Percentiles rank a stretch among this genome's conserved stretches.
These are phyloP conservation scores for Halocaridina rubra DNA, from an alignment of 2,888 invertebrate genomes.

Conservation along the genomic window DNA sequence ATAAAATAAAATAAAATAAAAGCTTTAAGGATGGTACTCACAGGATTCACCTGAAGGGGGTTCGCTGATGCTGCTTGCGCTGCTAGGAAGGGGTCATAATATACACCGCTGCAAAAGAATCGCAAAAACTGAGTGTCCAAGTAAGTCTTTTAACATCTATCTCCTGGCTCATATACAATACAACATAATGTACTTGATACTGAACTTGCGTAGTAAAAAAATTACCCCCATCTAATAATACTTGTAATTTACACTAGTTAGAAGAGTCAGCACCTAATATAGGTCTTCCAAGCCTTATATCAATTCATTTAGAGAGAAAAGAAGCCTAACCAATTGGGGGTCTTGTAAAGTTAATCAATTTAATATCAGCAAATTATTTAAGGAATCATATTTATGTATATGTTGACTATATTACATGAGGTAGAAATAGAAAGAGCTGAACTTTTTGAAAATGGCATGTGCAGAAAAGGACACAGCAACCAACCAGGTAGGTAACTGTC, in stretches of 20 bases:
- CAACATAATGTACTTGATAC: background rate
- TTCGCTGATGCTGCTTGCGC: constrained; percentile 61
- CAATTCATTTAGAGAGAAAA: no score
- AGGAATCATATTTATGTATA: no score
- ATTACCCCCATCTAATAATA: constrained; percentile 14
- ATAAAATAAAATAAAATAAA: background rate
- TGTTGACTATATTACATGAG: no score
- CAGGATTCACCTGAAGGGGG: constrained; percentile 61
- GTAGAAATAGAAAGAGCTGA: no score
- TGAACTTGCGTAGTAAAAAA: background rate
- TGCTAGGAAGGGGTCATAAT: constrained; percentile 64
- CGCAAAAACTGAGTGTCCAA: background rate
- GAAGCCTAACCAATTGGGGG: no score
- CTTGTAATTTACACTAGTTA: constrained; percentile 3
- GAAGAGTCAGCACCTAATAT: no score
- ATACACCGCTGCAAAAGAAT: constrained; percentile 62
- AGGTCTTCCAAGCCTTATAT: no score
- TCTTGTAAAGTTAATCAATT: no score
- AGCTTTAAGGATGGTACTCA: constrained; percentile 31
- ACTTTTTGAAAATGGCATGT: constrained; percentile 24
- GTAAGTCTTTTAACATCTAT: background rate
- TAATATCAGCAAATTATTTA: no score
- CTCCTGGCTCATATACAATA: background rate
- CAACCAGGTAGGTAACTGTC: constrained; percentile 39
- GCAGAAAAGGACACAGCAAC: constrained; percentile 31